Evolutionary conservation across 2,113 vertebrate species (phyloP).

Genomic region (rabbit (Oryctolagus cuniculus)): DNA sequence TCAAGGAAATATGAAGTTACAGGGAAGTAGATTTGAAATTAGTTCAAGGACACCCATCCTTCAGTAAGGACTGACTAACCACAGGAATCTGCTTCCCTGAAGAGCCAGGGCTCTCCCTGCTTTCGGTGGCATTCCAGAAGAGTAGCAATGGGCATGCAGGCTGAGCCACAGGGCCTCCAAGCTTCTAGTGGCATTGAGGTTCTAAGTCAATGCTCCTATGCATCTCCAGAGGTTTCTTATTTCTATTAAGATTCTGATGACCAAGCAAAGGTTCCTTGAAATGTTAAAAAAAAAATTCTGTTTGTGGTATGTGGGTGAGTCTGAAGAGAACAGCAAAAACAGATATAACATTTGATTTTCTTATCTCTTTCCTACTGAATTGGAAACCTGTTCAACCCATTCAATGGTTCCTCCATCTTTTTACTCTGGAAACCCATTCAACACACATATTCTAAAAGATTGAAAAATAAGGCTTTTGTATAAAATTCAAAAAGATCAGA

Average conservation of each 20-base stretch:
- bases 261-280: neutral
- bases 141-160: neutral
- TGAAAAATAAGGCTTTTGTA: constrained; percentile 41
- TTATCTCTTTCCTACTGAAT: neutral
- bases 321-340: neutral
- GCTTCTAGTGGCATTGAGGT: neutral
- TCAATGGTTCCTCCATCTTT: neutral
- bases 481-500: constrained; percentile 40
- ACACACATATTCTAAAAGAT: neutral
- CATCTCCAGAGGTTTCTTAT: neutral
- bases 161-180: neutral
- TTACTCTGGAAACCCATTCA: neutral
- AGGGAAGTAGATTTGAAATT: neutral
- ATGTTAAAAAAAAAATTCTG: neutral
- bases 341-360: neutral
- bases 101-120: neutral
- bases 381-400: neutral
- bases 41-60: neutral
- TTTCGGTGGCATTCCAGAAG: neutral
- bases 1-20: neutral
- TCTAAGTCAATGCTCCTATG: neutral
- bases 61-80: neutral
- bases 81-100: neutral
- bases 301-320: neutral
- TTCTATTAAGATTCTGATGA: neutral